These are phyloP conservation scores for Pteruthius melanotis DNA, from an alignment of 2,113 vertebrate genomes.

Conservation along the genomic window DNA sequence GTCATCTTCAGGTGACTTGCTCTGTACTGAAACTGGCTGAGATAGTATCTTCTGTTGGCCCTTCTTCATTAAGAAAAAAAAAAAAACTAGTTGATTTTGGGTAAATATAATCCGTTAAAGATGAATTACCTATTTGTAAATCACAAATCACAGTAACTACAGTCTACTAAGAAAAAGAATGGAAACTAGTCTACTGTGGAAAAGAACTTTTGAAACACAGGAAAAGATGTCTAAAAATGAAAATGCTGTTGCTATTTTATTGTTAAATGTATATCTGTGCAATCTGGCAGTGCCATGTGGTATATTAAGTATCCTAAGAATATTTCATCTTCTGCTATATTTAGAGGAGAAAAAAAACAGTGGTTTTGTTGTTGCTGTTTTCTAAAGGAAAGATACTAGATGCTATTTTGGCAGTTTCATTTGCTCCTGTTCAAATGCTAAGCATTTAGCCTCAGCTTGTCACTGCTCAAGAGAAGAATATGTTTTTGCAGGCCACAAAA, in stretches of 20 bases:
- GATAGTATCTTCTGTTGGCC: slow-evolving; percentile 78
- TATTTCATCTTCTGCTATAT: slow-evolving; percentile 8
- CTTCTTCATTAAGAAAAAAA: slow-evolving; percentile 65
- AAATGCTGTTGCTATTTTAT: not conserved
- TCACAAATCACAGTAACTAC: not conserved
- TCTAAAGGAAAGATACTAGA: slow-evolving; percentile 5
- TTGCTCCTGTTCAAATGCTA: slow-evolving; percentile 32
- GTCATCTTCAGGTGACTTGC: slow-evolving; percentile 62
- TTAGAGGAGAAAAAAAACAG: not conserved
- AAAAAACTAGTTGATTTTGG: not conserved
- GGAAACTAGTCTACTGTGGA: not conserved
- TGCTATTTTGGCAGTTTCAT: not conserved
- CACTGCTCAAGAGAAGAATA: not conserved
- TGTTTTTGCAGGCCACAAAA: not conserved
- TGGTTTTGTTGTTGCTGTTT: not conserved
- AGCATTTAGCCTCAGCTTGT: not conserved
- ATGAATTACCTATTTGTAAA: not conserved
- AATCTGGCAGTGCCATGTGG: not conserved
- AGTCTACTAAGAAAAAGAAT: not conserved
- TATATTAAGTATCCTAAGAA: slow-evolving; percentile 31
- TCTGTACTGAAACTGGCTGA: slow-evolving; percentile 69
- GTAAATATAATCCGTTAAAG: not conserved
- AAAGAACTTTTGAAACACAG: not conserved
- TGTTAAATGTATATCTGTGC: not conserved
- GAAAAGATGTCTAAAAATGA: not conserved